Evolutionary conservation across 2,113 vertebrate genomes (phyloP), one percentile per base, ranked within the genome.

Genomic region (Notarius lentiginosus): DNA sequence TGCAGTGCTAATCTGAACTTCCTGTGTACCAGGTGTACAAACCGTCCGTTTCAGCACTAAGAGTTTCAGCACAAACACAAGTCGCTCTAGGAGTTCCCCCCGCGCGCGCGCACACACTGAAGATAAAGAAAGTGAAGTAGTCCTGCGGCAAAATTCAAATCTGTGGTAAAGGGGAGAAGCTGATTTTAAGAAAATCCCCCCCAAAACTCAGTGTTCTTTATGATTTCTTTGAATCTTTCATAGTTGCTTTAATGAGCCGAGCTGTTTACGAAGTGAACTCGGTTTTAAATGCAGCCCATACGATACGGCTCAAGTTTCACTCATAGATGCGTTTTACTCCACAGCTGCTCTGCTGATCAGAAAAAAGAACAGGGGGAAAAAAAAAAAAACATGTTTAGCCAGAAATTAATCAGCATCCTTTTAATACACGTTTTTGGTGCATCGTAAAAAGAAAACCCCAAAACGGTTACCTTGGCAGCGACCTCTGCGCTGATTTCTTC

Each of bases 401-500:
- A 41, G 41, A 55, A 12, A 58, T 6, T 58, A 17, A 6, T 55
- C 53, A 2, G 53, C 10, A 11, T 58, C 56, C 17, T 58, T 17
- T 17, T 22, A 22, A 22, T 7, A 61, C 60, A 7, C 1, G 60
- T 61, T 66, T 66, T 24, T 63, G 60, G 58, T 22, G 60, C 55
- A 11, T 56, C 14, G 10, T 6, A 34, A 34, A 34, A 34, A 30
- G 7, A 70, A n/a, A 65, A 73, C 1, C 9, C 0, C 0, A 34
- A 7, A 30, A 15, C 1, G 5, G 2, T 91, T 84, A 99, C 98
- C 95, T 99, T 99, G 63, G 98, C 98, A 85, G 98, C 97, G 56
- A 99, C 98, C 95, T 99, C 98, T 83, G 98, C 98, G 49, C 98
- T 99, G 92, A 99, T 99, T 93, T 99, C 98, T 91, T 99, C 97